phyloP scores from a whole-genome alignment of 2,113 vertebrate species.

The Apodemus sylvaticus region DNA sequence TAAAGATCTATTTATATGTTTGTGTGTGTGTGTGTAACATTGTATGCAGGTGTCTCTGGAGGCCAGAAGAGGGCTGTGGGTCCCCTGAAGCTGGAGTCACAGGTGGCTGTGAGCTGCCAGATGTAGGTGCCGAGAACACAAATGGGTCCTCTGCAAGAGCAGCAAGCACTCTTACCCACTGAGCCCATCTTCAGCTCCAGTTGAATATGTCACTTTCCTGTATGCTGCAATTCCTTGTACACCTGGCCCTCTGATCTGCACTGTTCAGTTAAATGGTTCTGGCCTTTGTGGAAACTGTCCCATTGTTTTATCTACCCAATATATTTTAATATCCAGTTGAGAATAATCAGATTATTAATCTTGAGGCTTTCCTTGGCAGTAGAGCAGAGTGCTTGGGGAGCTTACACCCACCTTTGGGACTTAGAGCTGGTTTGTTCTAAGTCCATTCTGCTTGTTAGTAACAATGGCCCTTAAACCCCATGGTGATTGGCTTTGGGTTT shows the following conservation, averaged over 20 bases:
- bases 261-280: background rate
- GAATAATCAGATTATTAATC: background rate
- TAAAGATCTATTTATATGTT: background rate
- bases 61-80: background rate
- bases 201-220: background rate
- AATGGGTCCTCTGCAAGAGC: background rate
- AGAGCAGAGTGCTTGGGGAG: background rate
- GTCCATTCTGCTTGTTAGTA: background rate
- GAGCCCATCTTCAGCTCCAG: background rate
- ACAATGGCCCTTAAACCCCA: background rate
- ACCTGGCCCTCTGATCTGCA: background rate
- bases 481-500: background rate
- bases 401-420: background rate
- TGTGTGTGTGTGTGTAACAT: no score
- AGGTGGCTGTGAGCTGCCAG: background rate
- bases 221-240: background rate
- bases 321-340: conserved; percentile 38
- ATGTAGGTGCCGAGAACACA: background rate
- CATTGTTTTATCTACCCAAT: conserved; percentile 26
- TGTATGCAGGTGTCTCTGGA: background rate
- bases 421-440: conserved; percentile 2
- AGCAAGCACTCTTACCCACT: background rate
- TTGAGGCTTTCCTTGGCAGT: conserved; percentile 18
- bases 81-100: background rate
- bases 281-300: background rate